A percentile compares a stretch with the other conserved stretches of the same genome.
These are phyloP conservation scores for Berghia stephanieae DNA, from an alignment of 1,140 invertebrate genomes.

Conservation along the genomic window DNA sequence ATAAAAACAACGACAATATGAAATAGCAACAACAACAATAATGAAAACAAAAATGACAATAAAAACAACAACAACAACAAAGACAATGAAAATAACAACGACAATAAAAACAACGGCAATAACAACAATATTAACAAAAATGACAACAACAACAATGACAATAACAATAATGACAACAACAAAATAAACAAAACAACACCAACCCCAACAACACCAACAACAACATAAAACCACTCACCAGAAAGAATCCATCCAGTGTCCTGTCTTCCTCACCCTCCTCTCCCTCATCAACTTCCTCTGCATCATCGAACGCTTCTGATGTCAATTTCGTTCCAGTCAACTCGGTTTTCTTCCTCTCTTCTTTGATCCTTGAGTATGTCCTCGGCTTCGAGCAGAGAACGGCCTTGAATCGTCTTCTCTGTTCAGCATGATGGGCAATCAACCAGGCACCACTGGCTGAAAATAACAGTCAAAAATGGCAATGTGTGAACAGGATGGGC, in stretches of 20 bases:
- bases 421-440: constrained; percentile 60
- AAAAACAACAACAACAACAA: no score
- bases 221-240: constrained; percentile 59
- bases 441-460: constrained; percentile 61
- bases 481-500: constrained; percentile 56
- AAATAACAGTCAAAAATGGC: no score
- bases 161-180: no score
- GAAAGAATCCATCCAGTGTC: constrained; percentile 63
- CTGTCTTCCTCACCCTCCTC: constrained; percentile 48
- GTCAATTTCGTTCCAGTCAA: constrained; percentile 43
- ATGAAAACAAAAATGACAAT: no score
- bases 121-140: no score
- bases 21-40: no score
- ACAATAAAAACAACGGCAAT: no score
- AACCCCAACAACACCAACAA: no score
- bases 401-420: constrained; percentile 61
- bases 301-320: constrained; percentile 36
- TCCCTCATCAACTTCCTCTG: constrained; percentile 34
- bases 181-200: no score
- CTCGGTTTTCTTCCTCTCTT: constrained; percentile 56
- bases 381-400: constrained; percentile 61
- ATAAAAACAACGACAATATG: no score
- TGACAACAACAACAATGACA: no score
- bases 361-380: constrained; percentile 61
- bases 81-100: no score